Evolutionary conservation across 2,888 invertebrate species (phyloP), one percentile per base, ranked within the genome.

Genomic region (Argynnis bischoffii): DNA sequence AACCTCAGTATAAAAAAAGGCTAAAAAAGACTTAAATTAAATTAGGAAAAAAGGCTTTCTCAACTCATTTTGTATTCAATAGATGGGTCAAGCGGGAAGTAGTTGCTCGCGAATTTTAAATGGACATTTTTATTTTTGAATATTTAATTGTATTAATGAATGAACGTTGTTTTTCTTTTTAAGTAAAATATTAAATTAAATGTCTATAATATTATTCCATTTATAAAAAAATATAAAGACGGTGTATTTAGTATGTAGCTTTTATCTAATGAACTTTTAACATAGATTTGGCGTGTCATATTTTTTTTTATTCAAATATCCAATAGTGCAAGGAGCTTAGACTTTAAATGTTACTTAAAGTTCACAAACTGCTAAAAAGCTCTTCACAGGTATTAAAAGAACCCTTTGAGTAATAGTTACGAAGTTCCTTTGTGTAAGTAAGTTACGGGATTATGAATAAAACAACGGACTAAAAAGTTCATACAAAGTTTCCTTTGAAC

Each of bases 31-130:
- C 47, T 61, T 21, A 60, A 67, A 69, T 64, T 67, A 41, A 71
- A 70, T 70, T 72, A 69, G 60, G 55, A 69, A 64, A 70, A n/a
- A 64, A 67, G 66, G 63, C 65, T 66, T 63, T 51, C 46, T 65
- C 26, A 63, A 56, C 59, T 70, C 68, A 69, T 69, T 70, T 66
- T 54, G 54, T 67, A 71, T 71, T 71, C 69, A 67, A 69, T 69
- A 55, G 61, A 69, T 60, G 64, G 64, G 53, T 59, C 61, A 61
- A 57, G 8, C 56, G 61, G 47, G 57, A 59, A 55, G 66, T 55
- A 61, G 69, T 31, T 50, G 31, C 51, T 56, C 61, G 64, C 56
- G 64, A 71, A 71, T 71, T 64, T 69, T 64, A 67, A 71, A 69
- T 67, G 64, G 66, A 47, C 66, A 64, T 66, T 64, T 66, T 53